Evolutionary conservation across 2,888 invertebrate species (phyloP), one percentile per base, ranked within the genome.

Genomic region (Desoria tigrina): DNA sequence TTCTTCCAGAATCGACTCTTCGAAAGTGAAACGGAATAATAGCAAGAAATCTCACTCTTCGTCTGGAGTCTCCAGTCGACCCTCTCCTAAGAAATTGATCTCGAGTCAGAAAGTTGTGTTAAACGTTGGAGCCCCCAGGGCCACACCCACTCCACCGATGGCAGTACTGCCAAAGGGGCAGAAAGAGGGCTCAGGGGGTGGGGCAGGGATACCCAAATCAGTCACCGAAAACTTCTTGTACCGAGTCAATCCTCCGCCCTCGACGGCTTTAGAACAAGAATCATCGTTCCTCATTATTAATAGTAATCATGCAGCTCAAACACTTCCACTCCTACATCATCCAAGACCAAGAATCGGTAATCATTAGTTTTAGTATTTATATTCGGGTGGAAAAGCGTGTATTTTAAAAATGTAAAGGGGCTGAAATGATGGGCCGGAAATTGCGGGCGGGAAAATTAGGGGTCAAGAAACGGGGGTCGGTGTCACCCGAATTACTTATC

Each of bases 181-280:
- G n/a, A n/a, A n/a, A n/a, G n/a, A n/a, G n/a, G n/a, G 4, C 32
- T 32, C 32, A 32, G 11, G 32, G 32, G 32, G 32, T 7, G 32
- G n/a, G 11, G 32, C 6, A 32, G 6, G 6, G 32, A 32, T 73
- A 24, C 73, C 74, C 2, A 74, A 74, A 50, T 74, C 74, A 51
- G 69, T 74, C 37, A 74, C 74, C n/a, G 74, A 74, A 63, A 74
- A 72, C 59, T 72, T 69, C 39, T 63, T 74, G 24, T 71, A 57
- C 58, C 73, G 71, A 69, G 70, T 70, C 3, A 61, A 59, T n/a
- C n/a, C n/a, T 42, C 28, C 21, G 26, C 51, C 53, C 53, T 37
- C 50, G 26, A 55, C 14, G 24, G 45, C 27, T 21, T 3, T 51
- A 27, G 37, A 21, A 21, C 49, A n/a, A n/a, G n/a, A n/a, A n/a